These are phyloP conservation scores for Alces alces DNA, from an alignment of 2,113 vertebrate genomes.

Conservation along the genomic window DNA sequence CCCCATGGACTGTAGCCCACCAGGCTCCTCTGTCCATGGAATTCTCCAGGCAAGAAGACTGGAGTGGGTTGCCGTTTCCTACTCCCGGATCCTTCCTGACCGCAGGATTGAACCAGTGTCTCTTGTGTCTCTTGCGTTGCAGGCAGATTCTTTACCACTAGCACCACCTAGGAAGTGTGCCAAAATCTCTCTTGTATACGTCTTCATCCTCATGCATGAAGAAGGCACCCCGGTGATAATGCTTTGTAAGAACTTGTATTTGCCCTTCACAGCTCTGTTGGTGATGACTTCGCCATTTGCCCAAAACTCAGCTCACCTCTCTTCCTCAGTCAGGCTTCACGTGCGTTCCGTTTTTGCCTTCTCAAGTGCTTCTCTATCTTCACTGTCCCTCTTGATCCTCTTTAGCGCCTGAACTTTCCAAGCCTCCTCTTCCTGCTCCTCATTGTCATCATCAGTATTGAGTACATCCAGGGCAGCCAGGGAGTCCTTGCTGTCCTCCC, in stretches of 20 bases:
- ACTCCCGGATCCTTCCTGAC: not conserved
- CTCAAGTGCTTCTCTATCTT: not conserved
- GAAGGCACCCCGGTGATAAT: not conserved
- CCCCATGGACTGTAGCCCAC: not conserved
- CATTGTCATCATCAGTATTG: not conserved
- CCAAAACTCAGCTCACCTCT: not conserved
- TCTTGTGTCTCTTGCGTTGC: not conserved
- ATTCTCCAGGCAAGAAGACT: not conserved
- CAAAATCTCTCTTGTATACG: not conserved
- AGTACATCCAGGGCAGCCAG: not conserved
- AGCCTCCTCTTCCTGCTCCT: not conserved
- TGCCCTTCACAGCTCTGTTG: not conserved
- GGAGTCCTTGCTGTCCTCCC: not conserved
- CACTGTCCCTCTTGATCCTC: not conserved
- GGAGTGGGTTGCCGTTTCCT: not conserved
- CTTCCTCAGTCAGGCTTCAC: not conserved
- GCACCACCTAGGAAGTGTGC: not conserved
- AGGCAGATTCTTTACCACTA: not conserved
- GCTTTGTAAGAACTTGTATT: not conserved
- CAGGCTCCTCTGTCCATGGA: not conserved
- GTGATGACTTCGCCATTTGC: not conserved
- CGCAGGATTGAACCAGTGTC: accelerated
- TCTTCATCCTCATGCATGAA: not conserved
- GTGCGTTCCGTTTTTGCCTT: not conserved
- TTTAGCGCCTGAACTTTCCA: not conserved